Conservation (phyloP, 2,797 vertebrate genomes). For the Chaunax sp. region DNA sequence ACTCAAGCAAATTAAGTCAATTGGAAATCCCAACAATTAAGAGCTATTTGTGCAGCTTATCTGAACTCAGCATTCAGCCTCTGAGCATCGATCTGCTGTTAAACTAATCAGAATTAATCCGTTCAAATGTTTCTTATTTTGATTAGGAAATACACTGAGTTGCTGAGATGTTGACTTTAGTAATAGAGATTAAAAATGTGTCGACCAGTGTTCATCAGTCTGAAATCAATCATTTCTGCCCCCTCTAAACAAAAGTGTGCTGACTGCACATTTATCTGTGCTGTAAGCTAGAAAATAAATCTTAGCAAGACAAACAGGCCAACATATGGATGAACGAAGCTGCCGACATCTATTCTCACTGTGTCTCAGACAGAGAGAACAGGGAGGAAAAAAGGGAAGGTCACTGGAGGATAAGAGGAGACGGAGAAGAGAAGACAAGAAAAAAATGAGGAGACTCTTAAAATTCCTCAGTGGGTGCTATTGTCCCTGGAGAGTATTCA, state of each 20-base stretch:
- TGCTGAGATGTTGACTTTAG: slow-evolving; percentile 63
- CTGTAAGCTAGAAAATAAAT: slow-evolving; percentile 57
- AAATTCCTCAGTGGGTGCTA: slow-evolving; percentile 66
- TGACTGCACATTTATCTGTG: slow-evolving; percentile 54
- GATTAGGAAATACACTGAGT: slow-evolving; percentile 50
- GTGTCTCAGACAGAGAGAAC: slow-evolving; percentile 43
- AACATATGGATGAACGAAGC: slow-evolving; percentile 55
- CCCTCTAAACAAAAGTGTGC: slow-evolving; percentile 44
- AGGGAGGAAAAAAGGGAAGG: slow-evolving; percentile 23
- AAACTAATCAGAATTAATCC: slow-evolving; percentile 60
- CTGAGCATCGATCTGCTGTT: slow-evolving; percentile 50
- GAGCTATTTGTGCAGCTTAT: slow-evolving; percentile 61
- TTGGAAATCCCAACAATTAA: slow-evolving; percentile 73
- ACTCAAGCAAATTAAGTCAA: slow-evolving; percentile 69
- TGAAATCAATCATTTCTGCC: slow-evolving; percentile 48
- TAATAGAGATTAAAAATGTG: slow-evolving; percentile 68
- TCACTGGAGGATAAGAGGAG: slow-evolving; percentile 55
- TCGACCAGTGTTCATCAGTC: slow-evolving; percentile 62
- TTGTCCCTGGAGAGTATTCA: slow-evolving; percentile 73
- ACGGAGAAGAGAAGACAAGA: slow-evolving; percentile 4
- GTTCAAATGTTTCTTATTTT: slow-evolving; percentile 62
- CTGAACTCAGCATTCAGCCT: slow-evolving; percentile 48
- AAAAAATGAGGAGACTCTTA: slow-evolving; percentile 55
- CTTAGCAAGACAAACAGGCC: slow-evolving; percentile 61
- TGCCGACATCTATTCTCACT: slow-evolving; percentile 63